A percentile compares a stretch with the other conserved stretches of the same genome.
phyloP scores from a whole-genome alignment of 1,140 invertebrate genomes.

The Neuroterus valhalla region DNA sequence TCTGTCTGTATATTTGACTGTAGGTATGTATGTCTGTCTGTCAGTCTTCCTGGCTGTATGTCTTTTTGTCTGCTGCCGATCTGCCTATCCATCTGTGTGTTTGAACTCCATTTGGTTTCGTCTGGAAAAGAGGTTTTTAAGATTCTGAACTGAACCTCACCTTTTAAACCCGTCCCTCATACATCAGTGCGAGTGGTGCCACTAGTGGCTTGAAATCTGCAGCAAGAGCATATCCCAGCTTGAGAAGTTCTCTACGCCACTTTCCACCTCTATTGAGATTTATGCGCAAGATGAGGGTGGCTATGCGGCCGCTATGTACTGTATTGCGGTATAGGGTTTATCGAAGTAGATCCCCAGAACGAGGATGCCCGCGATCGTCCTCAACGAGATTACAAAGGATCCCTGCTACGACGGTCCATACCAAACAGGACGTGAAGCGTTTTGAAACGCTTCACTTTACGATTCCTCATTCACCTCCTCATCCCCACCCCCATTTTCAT shows the following conservation, averaged over 20 bases:
- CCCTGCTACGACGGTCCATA: constrained; percentile 56
- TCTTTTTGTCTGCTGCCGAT: too few relatives aligned
- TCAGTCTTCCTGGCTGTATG: too few relatives aligned
- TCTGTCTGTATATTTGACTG: too few relatives aligned
- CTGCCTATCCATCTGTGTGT: too few relatives aligned
- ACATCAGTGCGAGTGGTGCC: neutral
- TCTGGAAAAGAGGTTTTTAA: neutral
- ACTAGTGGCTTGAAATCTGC: constrained; percentile 59
- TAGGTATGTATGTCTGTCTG: too few relatives aligned
- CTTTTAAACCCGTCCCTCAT: neutral
- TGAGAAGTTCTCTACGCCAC: constrained; percentile 71
- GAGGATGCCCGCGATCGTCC: constrained; percentile 60
- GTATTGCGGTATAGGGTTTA: constrained; percentile 53
- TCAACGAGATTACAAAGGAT: constrained; percentile 60
- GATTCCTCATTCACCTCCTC: too few relatives aligned
- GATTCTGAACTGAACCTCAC: constrained; percentile 4
- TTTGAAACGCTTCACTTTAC: constrained; percentile 60
- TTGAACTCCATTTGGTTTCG: constrained; percentile 3
- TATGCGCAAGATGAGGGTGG: constrained; percentile 71
- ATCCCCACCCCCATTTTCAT: too few relatives aligned
- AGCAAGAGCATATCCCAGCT: constrained; percentile 69
- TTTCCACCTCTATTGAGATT: constrained; percentile 74
- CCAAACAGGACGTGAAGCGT: constrained; percentile 52
- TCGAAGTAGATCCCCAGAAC: constrained; percentile 51
- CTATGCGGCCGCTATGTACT: constrained; percentile 51